Conservation (phyloP, 2,797 vertebrate genomes). For the Simalia tracyae region DNA sequence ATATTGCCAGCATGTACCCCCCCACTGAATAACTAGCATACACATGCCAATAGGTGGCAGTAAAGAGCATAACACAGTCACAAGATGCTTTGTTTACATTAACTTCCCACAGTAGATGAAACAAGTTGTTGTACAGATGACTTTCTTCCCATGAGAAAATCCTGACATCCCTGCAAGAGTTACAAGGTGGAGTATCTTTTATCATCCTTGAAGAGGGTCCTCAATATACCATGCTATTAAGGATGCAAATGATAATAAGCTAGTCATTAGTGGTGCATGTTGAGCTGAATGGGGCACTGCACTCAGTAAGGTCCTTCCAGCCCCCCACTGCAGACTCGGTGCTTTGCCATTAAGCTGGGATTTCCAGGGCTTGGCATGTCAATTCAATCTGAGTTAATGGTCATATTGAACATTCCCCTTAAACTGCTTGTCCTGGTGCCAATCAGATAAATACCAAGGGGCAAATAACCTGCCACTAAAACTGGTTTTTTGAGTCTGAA, state of each 20-base stretch:
- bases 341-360: neutral
- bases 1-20: too few species aligned
- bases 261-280: neutral
- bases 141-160: too few species aligned
- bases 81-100: too few species aligned
- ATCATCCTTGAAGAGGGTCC: neutral
- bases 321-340: neutral
- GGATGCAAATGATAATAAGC: neutral
- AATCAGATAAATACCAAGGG: neutral
- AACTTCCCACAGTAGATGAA: too few species aligned
- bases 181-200: neutral
- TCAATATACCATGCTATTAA: neutral
- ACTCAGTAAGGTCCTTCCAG: neutral
- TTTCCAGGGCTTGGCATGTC: slow-evolving; percentile 3
- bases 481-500: neutral
- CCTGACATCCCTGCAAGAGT: neutral
- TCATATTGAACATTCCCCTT: neutral
- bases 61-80: too few species aligned
- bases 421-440: neutral
- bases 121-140: too few species aligned
- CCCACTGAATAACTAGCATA: too few species aligned
- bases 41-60: too few species aligned
- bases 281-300: neutral
- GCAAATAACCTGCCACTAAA: slow-evolving; percentile 26
- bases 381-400: neutral